phyloP scores from a whole-genome alignment of 2,113 vertebrate genomes.

The Recurvirostra avosetta region DNA sequence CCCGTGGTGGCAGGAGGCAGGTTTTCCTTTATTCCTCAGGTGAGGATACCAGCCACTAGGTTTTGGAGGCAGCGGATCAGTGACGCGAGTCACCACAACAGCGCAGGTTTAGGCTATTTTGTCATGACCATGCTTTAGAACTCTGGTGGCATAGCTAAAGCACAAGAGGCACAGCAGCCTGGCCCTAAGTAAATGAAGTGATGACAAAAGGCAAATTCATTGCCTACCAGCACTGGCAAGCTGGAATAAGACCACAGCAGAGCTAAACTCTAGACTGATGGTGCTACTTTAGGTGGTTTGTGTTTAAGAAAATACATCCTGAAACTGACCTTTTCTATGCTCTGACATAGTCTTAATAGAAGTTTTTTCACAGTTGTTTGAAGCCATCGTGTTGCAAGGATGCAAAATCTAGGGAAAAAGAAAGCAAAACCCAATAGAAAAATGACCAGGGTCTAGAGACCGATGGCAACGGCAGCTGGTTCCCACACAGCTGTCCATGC shows the following conservation, averaged over 20 bases:
- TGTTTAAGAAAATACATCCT: background rate
- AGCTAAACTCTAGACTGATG: background rate
- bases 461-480: background rate
- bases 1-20: background rate
- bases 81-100: background rate
- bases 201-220: background rate
- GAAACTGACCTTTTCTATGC: background rate
- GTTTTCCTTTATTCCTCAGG: background rate
- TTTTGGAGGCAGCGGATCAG: accelerated
- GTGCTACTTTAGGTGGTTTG: background rate
- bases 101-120: background rate
- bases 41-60: background rate
- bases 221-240: background rate
- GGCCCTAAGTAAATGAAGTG: background rate
- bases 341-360: background rate
- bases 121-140: background rate
- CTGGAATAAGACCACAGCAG: background rate
- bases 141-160: background rate
- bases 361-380: background rate
- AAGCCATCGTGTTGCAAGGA: background rate
- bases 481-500: background rate
- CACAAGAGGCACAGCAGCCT: background rate
- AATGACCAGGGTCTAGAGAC: background rate
- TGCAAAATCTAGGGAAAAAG: background rate
- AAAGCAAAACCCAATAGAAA: background rate